phyloP scores from a whole-genome alignment of 1,140 invertebrate species.

The Brachystomella parvula region DNA sequence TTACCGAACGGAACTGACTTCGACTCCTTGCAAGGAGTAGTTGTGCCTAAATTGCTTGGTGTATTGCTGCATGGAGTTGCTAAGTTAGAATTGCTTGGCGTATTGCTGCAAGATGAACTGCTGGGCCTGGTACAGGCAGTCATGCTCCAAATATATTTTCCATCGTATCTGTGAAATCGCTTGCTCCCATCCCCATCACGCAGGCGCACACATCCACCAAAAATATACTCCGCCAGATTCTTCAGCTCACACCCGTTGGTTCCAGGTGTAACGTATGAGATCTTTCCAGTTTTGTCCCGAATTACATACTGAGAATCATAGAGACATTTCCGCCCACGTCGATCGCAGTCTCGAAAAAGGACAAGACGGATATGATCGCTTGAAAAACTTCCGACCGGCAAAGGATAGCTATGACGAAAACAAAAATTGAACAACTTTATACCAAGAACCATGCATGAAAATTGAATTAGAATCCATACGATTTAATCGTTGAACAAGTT shows the following conservation, averaged over 20 bases:
- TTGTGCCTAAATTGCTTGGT: too few species aligned
- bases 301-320: constrained; percentile 33
- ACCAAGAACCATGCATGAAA: too few species aligned
- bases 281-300: constrained; percentile 25
- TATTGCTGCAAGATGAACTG: too few species aligned
- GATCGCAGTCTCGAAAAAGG: constrained; percentile 34
- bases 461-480: too few species aligned
- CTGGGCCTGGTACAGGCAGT: too few species aligned
- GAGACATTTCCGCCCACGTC: constrained; percentile 32
- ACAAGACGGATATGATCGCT: constrained; percentile 28
- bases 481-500: background rate
- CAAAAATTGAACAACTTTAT: too few species aligned
- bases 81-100: too few species aligned
- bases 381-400: constrained; percentile 18
- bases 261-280: constrained; percentile 18
- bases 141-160: constrained; percentile 21
- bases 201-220: constrained; percentile 34
- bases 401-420: constrained; percentile 3
- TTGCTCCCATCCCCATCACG: constrained; percentile 17
- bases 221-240: constrained; percentile 33
- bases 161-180: constrained; percentile 21
- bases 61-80: too few species aligned
- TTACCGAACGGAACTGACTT: too few species aligned
- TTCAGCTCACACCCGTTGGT: constrained; percentile 22
- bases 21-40: too few species aligned